phyloP scores from a whole-genome alignment of 2,888 invertebrate genomes.

The Hermaeophaga mercurialis region DNA sequence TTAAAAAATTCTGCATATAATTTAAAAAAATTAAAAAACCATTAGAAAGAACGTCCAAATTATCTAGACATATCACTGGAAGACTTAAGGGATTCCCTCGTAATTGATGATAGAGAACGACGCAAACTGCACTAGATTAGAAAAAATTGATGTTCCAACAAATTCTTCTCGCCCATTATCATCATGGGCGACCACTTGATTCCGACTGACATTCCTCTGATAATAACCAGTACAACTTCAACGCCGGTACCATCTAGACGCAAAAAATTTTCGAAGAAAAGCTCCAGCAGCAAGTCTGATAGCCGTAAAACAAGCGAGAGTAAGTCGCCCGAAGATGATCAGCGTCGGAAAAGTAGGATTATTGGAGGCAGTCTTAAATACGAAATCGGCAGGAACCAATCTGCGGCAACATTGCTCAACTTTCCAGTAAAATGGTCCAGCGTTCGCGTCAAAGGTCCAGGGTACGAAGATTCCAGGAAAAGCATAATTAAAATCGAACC shows the following conservation, averaged over 20 bases:
- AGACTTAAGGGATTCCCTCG: too few species aligned
- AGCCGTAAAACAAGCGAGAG: constrained; percentile 38
- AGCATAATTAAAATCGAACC: constrained; percentile 69
- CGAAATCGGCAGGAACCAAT: constrained; percentile 53
- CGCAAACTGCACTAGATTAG: too few species aligned
- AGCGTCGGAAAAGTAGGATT: constrained; percentile 33
- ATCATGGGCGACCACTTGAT: constrained; percentile 42
- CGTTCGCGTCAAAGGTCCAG: constrained; percentile 67
- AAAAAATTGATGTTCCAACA: not conserved
- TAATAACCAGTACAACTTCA: constrained; percentile 50
- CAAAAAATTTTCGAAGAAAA: constrained; percentile 26
- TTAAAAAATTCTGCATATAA: too few species aligned
- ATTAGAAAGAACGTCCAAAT: too few species aligned
- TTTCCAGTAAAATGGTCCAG: constrained; percentile 67
- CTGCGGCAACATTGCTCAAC: constrained; percentile 49
- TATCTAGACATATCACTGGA: too few species aligned
- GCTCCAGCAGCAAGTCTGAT: constrained; percentile 32
- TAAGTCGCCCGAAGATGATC: constrained; percentile 29
- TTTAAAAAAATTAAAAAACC: too few species aligned
- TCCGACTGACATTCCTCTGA: constrained; percentile 51
- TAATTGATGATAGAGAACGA: too few species aligned
- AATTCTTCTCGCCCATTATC: not conserved
- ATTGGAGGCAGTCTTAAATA: constrained; percentile 55
- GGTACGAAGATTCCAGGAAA: constrained; percentile 67
- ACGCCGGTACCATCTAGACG: constrained; percentile 43